These are phyloP conservation scores for Muricea muricata DNA, from an alignment of 92 coral and sea anemone species.

Conservation along the genomic window DNA sequence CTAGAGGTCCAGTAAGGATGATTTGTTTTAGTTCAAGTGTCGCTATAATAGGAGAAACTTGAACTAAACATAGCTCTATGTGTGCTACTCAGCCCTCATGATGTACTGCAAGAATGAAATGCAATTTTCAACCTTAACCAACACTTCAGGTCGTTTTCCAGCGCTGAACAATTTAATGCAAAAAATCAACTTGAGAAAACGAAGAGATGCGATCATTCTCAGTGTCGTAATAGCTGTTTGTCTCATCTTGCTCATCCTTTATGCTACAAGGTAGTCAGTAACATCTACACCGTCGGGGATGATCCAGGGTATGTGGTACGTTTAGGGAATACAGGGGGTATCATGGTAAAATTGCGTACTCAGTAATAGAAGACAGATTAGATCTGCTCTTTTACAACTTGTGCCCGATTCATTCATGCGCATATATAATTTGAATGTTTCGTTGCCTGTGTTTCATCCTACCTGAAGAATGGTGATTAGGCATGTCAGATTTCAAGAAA, in stretches of 20 bases:
- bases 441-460: no score
- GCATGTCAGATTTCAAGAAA: no score
- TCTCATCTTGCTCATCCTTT: constrained; percentile 84
- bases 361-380: neutral
- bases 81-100: no score
- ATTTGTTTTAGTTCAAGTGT: no score
- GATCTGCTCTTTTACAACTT: neutral
- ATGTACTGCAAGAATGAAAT: no score
- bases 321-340: neutral
- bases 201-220: constrained; percentile 91
- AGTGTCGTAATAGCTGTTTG: constrained; percentile 92
- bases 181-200: constrained; percentile 86
- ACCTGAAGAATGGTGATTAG: no score
- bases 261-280: constrained; percentile 66
- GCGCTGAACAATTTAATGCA: constrained; percentile 96
- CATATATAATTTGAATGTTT: no score
- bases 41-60: no score
- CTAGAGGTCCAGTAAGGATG: no score
- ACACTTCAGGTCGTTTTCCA: constrained; percentile 81
- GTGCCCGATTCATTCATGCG: neutral
- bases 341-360: neutral
- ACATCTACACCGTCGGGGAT: neutral
- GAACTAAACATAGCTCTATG: no score
- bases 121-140: constrained; percentile 39
- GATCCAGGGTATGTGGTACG: no score